Base-by-base conservation (phyloP, 2,113 vertebrate species). In the Pomatostomus ruficeps region DNA sequence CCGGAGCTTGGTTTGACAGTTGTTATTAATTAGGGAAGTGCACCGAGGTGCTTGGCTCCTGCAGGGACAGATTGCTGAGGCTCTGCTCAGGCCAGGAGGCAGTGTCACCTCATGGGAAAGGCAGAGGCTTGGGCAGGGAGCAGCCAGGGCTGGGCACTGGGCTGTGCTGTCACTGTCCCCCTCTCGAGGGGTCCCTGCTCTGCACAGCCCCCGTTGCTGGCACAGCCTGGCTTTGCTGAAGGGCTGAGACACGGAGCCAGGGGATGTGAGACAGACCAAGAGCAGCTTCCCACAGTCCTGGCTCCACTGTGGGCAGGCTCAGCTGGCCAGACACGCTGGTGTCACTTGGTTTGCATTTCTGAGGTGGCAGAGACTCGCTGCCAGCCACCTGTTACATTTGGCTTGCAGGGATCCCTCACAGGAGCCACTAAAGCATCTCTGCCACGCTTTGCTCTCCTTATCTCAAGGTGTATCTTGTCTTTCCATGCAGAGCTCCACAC, bases 401-500 rank as follows among this genome's bases (percentile, higher is more conserved):
- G 63, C 82, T 62, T 13, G n/a, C 66, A 17, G 36, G 23, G 73
- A 13, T 35, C 28, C 48, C 55, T 80, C 0, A 0, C 4, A 12
- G 0, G 11, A 76, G 68, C 73, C 61, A 3, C 21, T n/a, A 10
- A 63, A 76, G 35, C 58, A 24, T 15, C 63, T 79, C 40, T 85
- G 67, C 35, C 59, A 29, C 0, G 1, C 59, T 88, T 76, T 17
- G 16, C 8, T 67, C 20, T 46, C 40, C 61, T 76, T 88, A 61
- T 84, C 91, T 80, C 61, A 49, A 0, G 35, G 75, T 83, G 61
- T 89, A 58, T 90, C 63, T 58, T 82, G 72, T 85, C 28, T 20
- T 75, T 81, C 78, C 15, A 2, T 54, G 3, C 96, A 99, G 99
- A 99, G 98, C 98, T 99, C 99, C 95, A 99, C 99, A 55, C 99